phyloP scores from a whole-genome alignment of 2,113 vertebrate species.

The Onychorhynchus coronatus region DNA sequence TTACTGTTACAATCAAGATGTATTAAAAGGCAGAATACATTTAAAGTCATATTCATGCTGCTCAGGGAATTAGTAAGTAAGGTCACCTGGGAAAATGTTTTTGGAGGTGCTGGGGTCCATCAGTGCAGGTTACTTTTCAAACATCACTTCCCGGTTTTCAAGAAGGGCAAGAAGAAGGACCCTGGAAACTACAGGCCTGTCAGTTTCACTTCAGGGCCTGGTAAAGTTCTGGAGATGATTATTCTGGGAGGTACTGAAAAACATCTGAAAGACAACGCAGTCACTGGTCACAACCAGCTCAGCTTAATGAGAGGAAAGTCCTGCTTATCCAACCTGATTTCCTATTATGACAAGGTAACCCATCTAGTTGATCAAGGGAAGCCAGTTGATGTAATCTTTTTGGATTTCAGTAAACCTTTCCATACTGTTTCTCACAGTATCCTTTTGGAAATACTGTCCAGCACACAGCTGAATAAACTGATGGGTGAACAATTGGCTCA shows the following conservation, averaged over 20 bases:
- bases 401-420: not conserved
- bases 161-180: not conserved
- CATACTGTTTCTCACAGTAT: not conserved
- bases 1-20: not conserved
- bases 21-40: not conserved
- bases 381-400: not conserved
- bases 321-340: not conserved
- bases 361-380: not conserved
- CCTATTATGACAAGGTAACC: not conserved
- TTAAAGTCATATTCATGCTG: not conserved
- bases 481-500: not conserved
- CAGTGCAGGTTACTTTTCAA: not conserved
- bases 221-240: not conserved
- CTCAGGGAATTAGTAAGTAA: not conserved
- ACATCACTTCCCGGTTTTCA: not conserved
- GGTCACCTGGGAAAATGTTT: not conserved
- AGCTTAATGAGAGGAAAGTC: not conserved
- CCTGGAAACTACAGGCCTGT: not conserved
- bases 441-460: not conserved
- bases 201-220: not conserved
- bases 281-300: not conserved
- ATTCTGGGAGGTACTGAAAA: not conserved
- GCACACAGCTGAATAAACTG: not conserved
- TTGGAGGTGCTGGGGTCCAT: not conserved
- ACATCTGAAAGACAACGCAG: not conserved